Conservation (phyloP, 2,113 vertebrate genomes). For the Danionella cerebrum region DNA sequence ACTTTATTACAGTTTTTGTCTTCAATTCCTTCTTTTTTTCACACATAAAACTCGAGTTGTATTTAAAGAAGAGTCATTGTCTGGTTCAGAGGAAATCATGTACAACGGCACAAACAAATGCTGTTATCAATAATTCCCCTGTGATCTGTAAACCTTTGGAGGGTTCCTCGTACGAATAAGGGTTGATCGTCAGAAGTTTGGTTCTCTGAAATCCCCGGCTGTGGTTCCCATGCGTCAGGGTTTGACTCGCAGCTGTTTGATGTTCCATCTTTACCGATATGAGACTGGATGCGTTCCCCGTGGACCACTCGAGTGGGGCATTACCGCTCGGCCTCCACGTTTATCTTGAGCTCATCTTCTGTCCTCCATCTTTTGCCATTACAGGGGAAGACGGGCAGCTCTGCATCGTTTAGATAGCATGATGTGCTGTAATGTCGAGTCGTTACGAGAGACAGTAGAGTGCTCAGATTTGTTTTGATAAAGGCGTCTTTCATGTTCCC, state of each 20-base stretch:
- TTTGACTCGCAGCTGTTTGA: conserved; percentile 51
- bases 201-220: conserved; percentile 6
- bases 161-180: no score
- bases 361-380: conserved; percentile 52
- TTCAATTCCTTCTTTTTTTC: no score
- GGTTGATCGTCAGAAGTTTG: no score
- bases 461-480: conserved; percentile 66
- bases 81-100: no score
- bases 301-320: conserved; percentile 23
- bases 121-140: no score
- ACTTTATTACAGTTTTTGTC: no score
- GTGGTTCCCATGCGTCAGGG: conserved; percentile 18
- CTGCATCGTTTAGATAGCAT: conserved; percentile 61
- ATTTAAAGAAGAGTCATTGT: no score
- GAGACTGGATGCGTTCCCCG: conserved; percentile 39
- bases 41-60: no score
- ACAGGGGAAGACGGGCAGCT: conserved; percentile 59
- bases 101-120: no score
- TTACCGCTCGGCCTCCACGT: conserved; percentile 45
- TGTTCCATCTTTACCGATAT: conserved; percentile 46
- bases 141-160: no score
- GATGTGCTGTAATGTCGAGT: conserved; percentile 48
- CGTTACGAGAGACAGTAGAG: conserved; percentile 53
- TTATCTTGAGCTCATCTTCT: conserved; percentile 35
- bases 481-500: conserved; percentile 62